Percentiles rank a stretch among this genome's conserved stretches.
phyloP scores from a whole-genome alignment of 2,797 vertebrate species.

The Scomberomorus guttatus region DNA sequence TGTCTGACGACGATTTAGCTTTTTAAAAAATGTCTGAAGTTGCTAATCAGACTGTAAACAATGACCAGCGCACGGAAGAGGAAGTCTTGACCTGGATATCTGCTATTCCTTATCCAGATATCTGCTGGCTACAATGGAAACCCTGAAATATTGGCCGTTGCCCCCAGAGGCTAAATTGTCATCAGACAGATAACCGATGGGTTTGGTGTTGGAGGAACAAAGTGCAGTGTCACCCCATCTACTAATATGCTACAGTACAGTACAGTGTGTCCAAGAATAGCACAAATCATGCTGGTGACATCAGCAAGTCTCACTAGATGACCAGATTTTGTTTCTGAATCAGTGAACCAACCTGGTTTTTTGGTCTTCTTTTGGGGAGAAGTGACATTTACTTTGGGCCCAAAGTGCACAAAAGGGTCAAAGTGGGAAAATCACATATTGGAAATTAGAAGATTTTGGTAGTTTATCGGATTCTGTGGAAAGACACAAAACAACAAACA shows the following conservation, averaged over 20 bases:
- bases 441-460: constrained; percentile 15
- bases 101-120: no score
- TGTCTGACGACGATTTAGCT: no score
- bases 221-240: constrained; percentile 17
- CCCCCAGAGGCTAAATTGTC: no score
- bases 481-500: constrained; percentile 11
- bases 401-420: constrained; percentile 9
- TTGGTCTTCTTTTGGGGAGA: constrained; percentile 8
- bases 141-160: no score
- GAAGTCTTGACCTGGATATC: no score
- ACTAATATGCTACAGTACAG: neutral
- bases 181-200: no score
- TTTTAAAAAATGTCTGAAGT: no score
- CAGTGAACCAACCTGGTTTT: constrained; percentile 5
- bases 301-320: constrained; percentile 12
- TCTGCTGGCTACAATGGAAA: no score
- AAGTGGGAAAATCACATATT: constrained; percentile 16
- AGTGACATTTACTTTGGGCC: constrained; percentile 19
- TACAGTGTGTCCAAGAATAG: constrained; percentile 25
- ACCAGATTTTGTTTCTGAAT: neutral
- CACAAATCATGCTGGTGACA: constrained; percentile 14
- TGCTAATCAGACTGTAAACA: no score
- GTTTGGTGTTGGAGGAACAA: constrained; percentile 6
- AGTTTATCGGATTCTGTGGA: constrained; percentile 7
- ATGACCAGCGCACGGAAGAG: no score